Conservation (phyloP, 2,113 vertebrate species). For the Pterocles orientalis region DNA sequence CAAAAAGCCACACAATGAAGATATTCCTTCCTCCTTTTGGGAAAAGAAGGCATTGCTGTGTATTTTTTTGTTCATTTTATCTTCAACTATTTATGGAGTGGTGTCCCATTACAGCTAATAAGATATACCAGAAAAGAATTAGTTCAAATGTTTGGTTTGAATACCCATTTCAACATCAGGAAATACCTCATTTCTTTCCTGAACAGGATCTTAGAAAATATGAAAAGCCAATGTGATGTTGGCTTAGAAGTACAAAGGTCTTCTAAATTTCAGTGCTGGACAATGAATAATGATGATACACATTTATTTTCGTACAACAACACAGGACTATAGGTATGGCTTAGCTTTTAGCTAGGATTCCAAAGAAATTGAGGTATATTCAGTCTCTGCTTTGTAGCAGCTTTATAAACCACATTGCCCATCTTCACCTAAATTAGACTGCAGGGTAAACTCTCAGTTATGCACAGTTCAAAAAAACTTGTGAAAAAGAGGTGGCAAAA, state of each 20-base stretch:
- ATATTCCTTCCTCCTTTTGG: background rate
- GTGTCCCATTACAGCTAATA: background rate
- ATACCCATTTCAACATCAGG: background rate
- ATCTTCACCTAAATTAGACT: background rate
- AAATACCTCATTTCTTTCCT: background rate
- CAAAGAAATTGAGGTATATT: background rate
- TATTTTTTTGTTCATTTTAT: background rate
- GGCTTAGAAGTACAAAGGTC: background rate
- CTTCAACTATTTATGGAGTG: background rate
- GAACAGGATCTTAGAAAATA: background rate
- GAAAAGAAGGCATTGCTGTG: background rate
- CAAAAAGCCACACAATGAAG: background rate
- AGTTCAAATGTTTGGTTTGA: background rate
- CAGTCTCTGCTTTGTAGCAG: background rate
- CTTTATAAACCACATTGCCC: background rate
- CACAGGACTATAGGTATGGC: background rate
- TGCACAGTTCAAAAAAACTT: background rate
- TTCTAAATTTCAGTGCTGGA: background rate
- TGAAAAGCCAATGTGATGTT: background rate
- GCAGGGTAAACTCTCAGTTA: background rate
- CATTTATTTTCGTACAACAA: background rate
- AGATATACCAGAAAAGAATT: background rate
- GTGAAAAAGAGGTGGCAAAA: background rate
- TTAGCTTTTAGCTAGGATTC: background rate
- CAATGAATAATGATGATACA: background rate